Evolutionary conservation across 1,140 invertebrate genomes (phyloP).

Genomic region (Drosophila nigrodunni): DNA sequence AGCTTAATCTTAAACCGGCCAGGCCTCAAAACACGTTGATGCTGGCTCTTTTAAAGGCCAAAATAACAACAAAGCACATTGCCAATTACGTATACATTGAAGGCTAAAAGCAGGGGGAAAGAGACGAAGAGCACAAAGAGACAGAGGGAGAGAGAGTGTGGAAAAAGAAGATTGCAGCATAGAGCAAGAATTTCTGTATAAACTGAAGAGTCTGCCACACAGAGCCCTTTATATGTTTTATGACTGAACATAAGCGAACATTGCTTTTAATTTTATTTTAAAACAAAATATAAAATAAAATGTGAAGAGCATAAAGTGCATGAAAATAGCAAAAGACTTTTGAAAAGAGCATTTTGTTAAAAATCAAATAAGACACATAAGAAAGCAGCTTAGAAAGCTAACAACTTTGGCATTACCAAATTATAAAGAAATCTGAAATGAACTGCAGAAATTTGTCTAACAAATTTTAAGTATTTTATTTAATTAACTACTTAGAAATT

Average conservation of each 20-base stretch:
- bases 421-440: too few relatives aligned
- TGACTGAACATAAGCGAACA: constrained; percentile 1
- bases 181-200: background rate
- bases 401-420: too few relatives aligned
- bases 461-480: too few relatives aligned
- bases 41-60: background rate
- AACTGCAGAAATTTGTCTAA: too few relatives aligned
- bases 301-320: background rate
- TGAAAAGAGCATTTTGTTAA: too few relatives aligned
- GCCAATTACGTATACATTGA: constrained; percentile 52
- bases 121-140: background rate
- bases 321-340: too few relatives aligned
- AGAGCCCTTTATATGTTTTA: constrained; percentile 51
- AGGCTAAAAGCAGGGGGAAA: background rate
- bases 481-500: too few relatives aligned
- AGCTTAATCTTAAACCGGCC: constrained; percentile 69
- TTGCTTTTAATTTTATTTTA: constrained; percentile 24
- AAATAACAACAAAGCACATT: constrained; percentile 20
- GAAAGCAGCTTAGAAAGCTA: too few relatives aligned
- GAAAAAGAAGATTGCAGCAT: constrained; percentile 7
- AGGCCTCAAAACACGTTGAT: constrained; percentile 30
- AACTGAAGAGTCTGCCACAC: constrained; percentile 39
- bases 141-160: background rate
- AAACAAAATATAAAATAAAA: background rate
- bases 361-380: too few relatives aligned